phyloP scores from a whole-genome alignment of 2,888 invertebrate species.

The Tetrapedia diversipes region DNA sequence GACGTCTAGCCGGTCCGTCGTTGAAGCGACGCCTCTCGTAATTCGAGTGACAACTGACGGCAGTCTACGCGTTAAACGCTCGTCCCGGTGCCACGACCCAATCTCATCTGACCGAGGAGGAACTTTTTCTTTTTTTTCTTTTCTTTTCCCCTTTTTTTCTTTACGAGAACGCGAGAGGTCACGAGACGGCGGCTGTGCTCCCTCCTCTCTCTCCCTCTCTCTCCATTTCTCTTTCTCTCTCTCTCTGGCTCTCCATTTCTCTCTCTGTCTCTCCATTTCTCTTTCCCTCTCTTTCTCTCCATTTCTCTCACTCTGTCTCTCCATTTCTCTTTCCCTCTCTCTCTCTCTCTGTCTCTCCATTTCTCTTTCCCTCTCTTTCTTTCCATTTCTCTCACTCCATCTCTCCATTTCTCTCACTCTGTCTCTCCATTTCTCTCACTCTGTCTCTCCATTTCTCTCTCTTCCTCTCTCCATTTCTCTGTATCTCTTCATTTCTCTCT shows the following conservation, averaged over 20 bases:
- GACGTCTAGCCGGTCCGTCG: conserved; percentile 46
- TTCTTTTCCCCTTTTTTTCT: too few relatives aligned
- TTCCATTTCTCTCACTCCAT: conserved; percentile 14
- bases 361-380: conserved; percentile 22
- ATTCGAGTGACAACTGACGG: conserved; percentile 59
- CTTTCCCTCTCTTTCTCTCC: conserved; percentile 34
- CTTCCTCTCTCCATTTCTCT: conserved; percentile 20
- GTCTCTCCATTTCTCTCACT: conserved; percentile 18
- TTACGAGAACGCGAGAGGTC: conserved; percentile 58
- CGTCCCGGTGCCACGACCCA: conserved; percentile 53
- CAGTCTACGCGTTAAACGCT: conserved; percentile 57
- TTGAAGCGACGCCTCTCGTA: conserved; percentile 51
- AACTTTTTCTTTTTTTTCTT: too few relatives aligned
- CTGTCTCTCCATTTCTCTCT: conserved; percentile 16
- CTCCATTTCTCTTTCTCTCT: conserved; percentile 16
- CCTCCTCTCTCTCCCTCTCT: conserved; percentile 23
- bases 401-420: conserved; percentile 18
- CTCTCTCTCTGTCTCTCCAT: conserved; percentile 26
- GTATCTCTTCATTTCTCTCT: conserved; percentile 19
- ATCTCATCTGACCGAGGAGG: conserved; percentile 58
- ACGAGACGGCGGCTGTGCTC: conserved; percentile 51
- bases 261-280: conserved; percentile 22
- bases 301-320: too few relatives aligned
- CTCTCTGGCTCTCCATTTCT: too few relatives aligned
- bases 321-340: conserved; percentile 22